Base-by-base conservation (phyloP, 2,888 invertebrate species). In the Tenthredo amoena region DNA sequence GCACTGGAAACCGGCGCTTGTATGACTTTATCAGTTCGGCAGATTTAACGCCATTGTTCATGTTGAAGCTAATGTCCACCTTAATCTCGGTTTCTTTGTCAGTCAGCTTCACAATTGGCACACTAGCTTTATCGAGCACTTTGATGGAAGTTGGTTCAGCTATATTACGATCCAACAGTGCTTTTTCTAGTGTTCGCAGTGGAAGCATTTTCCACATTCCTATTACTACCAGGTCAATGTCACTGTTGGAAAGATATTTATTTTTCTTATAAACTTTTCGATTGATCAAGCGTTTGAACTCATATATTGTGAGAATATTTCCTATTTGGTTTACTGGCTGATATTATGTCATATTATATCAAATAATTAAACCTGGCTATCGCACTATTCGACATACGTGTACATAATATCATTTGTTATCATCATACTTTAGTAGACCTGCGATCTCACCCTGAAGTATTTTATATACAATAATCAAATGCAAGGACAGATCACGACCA, bases 41-140 rank as follows among this genome's bases (percentile, higher is more conserved):
- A 90, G 99, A 99, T 94, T 98, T 97, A 72, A 99, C 98, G 86
- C 99, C 99, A 94, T 98, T 99, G 94, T 97, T 97, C 97, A 99
- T 99, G 94, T 99, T 99, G 95, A 99, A 99, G 91, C 99, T 99
- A 93, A 99, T 99, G 95, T 99, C 99, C 91, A 98, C 99, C 95
- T 98, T 98, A 86, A 99, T 97, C 89, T 98, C 97, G 94, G 93
- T 94, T 92, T 96, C 96, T 87, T 96, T 95, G 93, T 99, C 99
- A 47, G 98, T 98, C 94, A 99, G 95, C 95, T 99, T 99, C 88
- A 99, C 98, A 91, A 99, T 99, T 90, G 99, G 99, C 90, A 99
- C 99, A 84, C 99, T 98, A 86, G 99, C 99, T 94, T 98, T 99
- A 94, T 99, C 99, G 89, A 99, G 95, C 91, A 99, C 99, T 95